phyloP scores from a whole-genome alignment of 2,797 vertebrate genomes.

The Sebastolobus alascanus region DNA sequence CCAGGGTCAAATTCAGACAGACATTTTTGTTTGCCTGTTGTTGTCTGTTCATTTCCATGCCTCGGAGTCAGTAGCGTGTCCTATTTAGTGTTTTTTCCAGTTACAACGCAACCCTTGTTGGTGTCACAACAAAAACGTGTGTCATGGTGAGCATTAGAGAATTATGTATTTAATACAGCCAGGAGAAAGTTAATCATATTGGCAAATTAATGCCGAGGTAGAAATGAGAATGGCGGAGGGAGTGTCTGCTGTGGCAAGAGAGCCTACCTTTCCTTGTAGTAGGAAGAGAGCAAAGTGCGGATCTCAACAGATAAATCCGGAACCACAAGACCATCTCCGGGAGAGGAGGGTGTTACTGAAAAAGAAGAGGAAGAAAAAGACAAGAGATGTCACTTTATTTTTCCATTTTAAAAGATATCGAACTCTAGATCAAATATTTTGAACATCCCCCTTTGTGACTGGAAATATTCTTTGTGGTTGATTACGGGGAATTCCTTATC shows the following conservation, averaged over 20 bases:
- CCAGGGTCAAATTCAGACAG: neutral
- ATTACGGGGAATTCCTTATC: neutral
- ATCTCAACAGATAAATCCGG: conserved; percentile 68
- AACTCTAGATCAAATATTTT: neutral
- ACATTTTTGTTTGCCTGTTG: neutral
- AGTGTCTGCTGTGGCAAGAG: neutral
- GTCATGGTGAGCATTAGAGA: neutral
- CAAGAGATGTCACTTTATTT: neutral
- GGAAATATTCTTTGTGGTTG: neutral
- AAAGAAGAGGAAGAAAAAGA: neutral
- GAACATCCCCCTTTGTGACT: neutral
- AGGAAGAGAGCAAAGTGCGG: conserved; percentile 61
- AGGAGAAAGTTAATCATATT: neutral
- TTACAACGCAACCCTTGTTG: neutral
- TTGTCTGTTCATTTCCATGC: neutral
- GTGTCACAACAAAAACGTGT: neutral
- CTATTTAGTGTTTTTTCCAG: neutral
- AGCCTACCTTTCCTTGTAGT: conserved; percentile 71
- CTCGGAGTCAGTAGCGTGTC: neutral
- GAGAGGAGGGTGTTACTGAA: conserved; percentile 58
- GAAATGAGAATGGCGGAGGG: neutral
- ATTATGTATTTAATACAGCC: neutral
- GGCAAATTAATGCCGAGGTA: neutral
- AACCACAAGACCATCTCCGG: conserved; percentile 29
- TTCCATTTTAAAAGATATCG: neutral